Conservation (phyloP, 2,888 invertebrate species). For the Aleiodes alternator region DNA sequence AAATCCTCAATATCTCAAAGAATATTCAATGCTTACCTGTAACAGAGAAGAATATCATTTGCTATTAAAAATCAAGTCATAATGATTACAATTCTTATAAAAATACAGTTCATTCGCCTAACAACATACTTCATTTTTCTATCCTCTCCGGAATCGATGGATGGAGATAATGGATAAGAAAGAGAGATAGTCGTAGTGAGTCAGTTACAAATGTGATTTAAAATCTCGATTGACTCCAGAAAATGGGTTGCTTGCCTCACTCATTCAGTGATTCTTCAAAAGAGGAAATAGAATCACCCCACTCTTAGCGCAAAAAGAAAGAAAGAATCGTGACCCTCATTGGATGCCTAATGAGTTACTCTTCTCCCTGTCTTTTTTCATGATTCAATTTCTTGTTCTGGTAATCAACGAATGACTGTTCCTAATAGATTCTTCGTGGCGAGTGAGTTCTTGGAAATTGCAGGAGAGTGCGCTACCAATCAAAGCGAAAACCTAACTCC, state of each 20-base stretch:
- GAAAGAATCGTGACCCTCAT: conserved; percentile 7
- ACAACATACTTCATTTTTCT: background rate
- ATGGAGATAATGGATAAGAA: background rate
- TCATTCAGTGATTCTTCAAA: too few relatives aligned
- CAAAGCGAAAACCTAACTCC: background rate
- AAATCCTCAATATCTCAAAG: too few relatives aligned
- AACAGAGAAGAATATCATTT: too few relatives aligned
- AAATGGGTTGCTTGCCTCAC: background rate
- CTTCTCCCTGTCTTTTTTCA: background rate
- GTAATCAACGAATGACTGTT: conserved; percentile 14
- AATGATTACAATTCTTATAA: too few relatives aligned
- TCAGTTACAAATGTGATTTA: conserved; percentile 2
- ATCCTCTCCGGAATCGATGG: background rate
- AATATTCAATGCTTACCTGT: too few relatives aligned
- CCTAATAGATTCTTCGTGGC: background rate
- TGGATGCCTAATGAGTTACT: background rate
- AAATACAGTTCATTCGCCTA: background rate
- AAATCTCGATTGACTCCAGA: conserved; percentile 3
- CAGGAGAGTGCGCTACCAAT: conserved; percentile 17
- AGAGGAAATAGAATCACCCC: too few relatives aligned
- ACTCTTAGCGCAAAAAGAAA: background rate
- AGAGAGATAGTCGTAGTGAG: background rate
- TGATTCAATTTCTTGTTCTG: background rate
- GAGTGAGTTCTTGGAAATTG: background rate
- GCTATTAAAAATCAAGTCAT: too few relatives aligned